Evolutionary conservation across 2,113 vertebrate genomes (phyloP).

Genomic region (Petromus typicus): DNA sequence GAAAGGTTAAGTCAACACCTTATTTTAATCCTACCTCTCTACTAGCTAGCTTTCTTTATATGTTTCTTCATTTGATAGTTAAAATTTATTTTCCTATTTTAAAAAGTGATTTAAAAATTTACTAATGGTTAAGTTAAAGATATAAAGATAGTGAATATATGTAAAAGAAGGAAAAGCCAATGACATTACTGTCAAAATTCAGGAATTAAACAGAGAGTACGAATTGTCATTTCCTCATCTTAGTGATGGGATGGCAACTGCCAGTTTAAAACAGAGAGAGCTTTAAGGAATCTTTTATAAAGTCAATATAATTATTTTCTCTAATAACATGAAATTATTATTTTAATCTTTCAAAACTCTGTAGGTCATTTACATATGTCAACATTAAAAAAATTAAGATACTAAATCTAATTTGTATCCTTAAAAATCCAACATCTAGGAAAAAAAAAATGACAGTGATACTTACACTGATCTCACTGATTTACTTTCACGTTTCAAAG

Average conservation of each 20-base stretch:
- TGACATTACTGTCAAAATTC: neutral
- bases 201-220: neutral
- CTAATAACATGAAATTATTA: neutral
- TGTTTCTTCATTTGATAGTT: conserved; percentile 9
- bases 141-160: neutral
- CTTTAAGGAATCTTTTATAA: neutral
- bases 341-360: conserved; percentile 40
- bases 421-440: neutral
- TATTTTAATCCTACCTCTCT: neutral
- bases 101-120: neutral
- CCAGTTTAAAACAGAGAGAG: neutral
- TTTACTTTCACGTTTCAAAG: conserved; percentile 93
- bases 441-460: neutral
- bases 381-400: conserved; percentile 11
- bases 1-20: neutral
- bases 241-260: neutral
- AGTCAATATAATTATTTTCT: neutral
- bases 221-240: conserved; percentile 33
- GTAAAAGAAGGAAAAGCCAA: neutral
- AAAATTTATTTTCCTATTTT: neutral
- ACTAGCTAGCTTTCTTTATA: neutral
- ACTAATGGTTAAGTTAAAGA: neutral
- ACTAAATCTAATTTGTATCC: neutral
- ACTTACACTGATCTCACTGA: conserved; percentile 90
- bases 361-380: neutral